Evolutionary conservation across 2,797 vertebrate genomes (phyloP), one percentile per base, ranked within the genome.

Genomic region (Circus cinereus): DNA sequence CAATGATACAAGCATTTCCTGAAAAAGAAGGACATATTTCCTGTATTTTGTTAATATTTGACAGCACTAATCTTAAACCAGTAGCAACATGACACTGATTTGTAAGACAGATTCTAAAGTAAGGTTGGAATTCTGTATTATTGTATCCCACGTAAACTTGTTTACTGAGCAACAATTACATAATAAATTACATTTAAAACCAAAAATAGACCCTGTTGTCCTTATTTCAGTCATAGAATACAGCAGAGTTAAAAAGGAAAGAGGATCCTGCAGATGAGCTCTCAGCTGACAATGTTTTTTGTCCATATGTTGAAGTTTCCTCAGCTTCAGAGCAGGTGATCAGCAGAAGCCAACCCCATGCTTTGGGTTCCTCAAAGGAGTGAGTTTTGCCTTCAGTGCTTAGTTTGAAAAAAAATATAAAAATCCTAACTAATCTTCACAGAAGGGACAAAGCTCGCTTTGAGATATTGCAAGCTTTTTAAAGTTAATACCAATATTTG

Each of bases 11-110:
- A 91, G 62, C 60, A 93, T 95, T 97, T 96, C 95, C 94, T 96
- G 94, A 93, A 93, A 92, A 85, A 95, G 78, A 79, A 92, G 92
- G 76, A 86, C 88, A 77, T 90, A 92, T 93, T 97, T 95, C 95
- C 92, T 93, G 93, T 88, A 85, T 91, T 91, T 93, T 92, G 79
- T 88, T 94, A 88, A 83, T 86, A 85, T 83, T 91, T 88, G 92
- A 88, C 92, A 81, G 48, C 42, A 60, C 56, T 64, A 72, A 72
- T 86, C 74, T 79, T 78, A 75, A 94, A 90, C 2, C 7, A 96
- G 79, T 64, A 88, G 85, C 63, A 94, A 74, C 62, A 68, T 57
- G 69, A 84, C 64, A 84, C 76, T 92, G 85, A 94, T 88, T 88
- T 81, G 53, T 77, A 94, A 94, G 88, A 75, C 53, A 88, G 82